These are phyloP conservation scores for Tigriopus japonicus DNA, from an alignment of 1,140 invertebrate genomes.

Conservation along the genomic window DNA sequence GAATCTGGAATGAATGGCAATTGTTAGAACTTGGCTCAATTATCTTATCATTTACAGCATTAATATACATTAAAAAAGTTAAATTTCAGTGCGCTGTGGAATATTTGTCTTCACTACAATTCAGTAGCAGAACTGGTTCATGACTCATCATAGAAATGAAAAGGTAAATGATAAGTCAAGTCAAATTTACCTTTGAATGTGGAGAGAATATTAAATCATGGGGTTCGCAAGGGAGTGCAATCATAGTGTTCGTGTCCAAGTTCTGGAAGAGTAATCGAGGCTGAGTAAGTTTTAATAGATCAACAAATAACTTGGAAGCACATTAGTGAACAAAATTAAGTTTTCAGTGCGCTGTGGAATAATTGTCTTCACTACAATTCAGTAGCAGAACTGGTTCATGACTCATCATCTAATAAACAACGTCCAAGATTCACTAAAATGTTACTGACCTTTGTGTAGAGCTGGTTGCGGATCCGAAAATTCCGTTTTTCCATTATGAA, in stretches of 20 bases:
- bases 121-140: constrained; percentile 1
- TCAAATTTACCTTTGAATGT: not conserved
- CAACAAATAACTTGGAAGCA: too few relatives aligned
- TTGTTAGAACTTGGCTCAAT: too few relatives aligned
- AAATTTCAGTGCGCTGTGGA: not conserved
- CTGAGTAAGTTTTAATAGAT: too few relatives aligned
- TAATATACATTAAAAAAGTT: too few relatives aligned
- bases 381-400: not conserved
- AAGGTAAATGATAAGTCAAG: not conserved
- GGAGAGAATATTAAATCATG: too few relatives aligned
- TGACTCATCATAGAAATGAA: not conserved
- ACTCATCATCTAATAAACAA: not conserved
- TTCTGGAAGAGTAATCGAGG: too few relatives aligned
- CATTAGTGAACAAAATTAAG: too few relatives aligned
- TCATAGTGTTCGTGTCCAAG: too few relatives aligned
- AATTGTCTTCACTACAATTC: not conserved
- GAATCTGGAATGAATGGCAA: too few relatives aligned
- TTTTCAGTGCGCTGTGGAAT: constrained; percentile 1
- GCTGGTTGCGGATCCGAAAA: not conserved
- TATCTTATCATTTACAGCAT: too few relatives aligned
- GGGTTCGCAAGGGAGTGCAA: too few relatives aligned
- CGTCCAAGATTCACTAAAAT: not conserved
- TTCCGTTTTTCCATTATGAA: too few relatives aligned
- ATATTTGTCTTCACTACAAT: not conserved
- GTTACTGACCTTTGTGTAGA: not conserved